A percentile compares a stretch with the other conserved stretches of the same genome.
Evolutionary conservation across 2,797 vertebrate species (phyloP).

Genomic region (Rhynchonycteris naso): DNA sequence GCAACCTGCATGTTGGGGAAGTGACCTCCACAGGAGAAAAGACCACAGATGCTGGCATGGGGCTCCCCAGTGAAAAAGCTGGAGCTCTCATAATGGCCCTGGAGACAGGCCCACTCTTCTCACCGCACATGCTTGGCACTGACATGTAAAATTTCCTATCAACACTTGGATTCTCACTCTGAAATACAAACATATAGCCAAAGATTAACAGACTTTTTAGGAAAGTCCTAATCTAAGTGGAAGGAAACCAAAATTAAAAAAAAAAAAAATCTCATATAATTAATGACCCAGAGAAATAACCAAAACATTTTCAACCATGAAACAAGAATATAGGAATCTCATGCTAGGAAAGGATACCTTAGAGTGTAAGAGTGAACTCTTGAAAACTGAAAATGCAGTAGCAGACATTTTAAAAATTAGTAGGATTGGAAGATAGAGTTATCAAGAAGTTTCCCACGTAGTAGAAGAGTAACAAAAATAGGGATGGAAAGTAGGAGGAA

Average conservation of each 20-base stretch:
- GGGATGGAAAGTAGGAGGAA: background rate
- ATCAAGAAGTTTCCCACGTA: background rate
- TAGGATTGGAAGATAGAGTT: background rate
- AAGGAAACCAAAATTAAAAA: background rate
- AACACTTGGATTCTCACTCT: background rate
- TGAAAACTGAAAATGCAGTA: background rate
- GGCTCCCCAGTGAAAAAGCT: background rate
- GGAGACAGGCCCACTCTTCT: background rate
- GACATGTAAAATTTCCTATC: background rate
- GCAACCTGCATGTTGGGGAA: background rate
- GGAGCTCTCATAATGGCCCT: too few species aligned
- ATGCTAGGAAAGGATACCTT: background rate
- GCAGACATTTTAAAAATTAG: background rate
- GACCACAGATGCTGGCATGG: background rate
- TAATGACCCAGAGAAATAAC: background rate
- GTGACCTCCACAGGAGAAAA: background rate
- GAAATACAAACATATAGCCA: background rate
- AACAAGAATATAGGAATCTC: background rate
- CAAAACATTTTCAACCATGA: background rate
- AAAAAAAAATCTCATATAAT: background rate
- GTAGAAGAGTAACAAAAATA: background rate
- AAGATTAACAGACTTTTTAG: background rate
- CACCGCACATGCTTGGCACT: background rate
- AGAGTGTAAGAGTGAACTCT: background rate
- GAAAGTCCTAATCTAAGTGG: background rate